Evolutionary conservation across 2,113 vertebrate genomes (phyloP).

Genomic region (Takifugu bimaculatus): DNA sequence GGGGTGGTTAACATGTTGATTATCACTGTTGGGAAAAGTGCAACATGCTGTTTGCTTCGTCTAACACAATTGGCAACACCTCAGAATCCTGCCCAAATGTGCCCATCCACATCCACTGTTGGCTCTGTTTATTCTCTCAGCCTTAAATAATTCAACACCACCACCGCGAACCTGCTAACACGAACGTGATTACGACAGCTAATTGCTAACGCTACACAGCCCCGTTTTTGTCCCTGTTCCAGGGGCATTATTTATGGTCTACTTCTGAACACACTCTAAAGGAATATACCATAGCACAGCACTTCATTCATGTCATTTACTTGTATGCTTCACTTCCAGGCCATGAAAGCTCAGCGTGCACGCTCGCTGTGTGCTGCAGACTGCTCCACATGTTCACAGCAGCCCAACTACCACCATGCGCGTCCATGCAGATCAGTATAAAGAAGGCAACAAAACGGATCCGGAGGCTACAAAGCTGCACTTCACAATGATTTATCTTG

Average conservation of each 20-base stretch:
- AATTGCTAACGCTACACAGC: no score
- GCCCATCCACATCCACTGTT: slow-evolving; percentile 36
- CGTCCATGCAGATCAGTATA: slow-evolving; percentile 13
- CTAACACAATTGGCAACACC: slow-evolving; percentile 56
- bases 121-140: slow-evolving; percentile 7
- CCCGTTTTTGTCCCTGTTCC: no score
- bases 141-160: slow-evolving; percentile 12
- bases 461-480: slow-evolving; percentile 14
- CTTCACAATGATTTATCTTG: slow-evolving; percentile 30
- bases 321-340: neutral
- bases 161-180: no score
- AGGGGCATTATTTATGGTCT: no score
- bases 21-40: slow-evolving; percentile 39
- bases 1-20: slow-evolving; percentile 46
- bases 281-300: neutral
- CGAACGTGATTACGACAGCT: no score
- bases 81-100: slow-evolving; percentile 40
- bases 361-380: neutral
- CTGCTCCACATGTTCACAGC: neutral
- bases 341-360: neutral
- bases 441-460: slow-evolving; percentile 14
- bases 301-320: neutral
- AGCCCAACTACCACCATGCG: slow-evolving; percentile 2
- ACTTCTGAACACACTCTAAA: neutral
- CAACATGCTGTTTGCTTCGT: slow-evolving; percentile 47